Evolutionary conservation across 2,797 vertebrate genomes (phyloP).

Genomic region (Argya squamiceps): DNA sequence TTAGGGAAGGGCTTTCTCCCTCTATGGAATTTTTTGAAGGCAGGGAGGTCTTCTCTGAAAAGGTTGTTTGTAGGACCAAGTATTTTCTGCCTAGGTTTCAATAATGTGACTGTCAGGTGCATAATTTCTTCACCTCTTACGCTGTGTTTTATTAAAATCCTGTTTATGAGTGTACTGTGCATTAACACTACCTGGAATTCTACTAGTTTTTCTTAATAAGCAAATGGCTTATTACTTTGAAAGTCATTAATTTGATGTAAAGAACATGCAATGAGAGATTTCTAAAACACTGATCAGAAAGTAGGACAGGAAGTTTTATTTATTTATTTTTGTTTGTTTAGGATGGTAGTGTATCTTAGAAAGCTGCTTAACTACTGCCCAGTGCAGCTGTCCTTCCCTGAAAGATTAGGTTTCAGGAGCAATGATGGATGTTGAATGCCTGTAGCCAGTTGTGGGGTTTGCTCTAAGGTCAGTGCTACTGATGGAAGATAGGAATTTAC

Average conservation of each 20-base stretch:
- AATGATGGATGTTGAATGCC: conserved; percentile 88
- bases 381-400: conserved; percentile 87
- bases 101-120: not conserved
- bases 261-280: not conserved
- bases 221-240: not conserved
- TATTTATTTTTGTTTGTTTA: conserved; percentile 33
- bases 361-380: conserved; percentile 74
- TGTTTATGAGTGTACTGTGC: not conserved
- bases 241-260: not conserved
- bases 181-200: not conserved
- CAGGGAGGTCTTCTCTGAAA: not conserved
- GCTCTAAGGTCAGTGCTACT: conserved; percentile 83
- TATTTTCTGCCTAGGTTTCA: not conserved
- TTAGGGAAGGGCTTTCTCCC: not conserved
- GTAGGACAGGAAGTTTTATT: conserved; percentile 41
- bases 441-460: conserved; percentile 90
- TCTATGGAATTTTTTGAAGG: not conserved
- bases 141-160: not conserved
- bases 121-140: not conserved
- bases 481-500: conserved; percentile 84
- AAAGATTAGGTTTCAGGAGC: conserved; percentile 88
- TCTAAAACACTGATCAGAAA: conserved; percentile 33
- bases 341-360: conserved; percentile 68
- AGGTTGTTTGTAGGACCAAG: not conserved
- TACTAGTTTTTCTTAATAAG: not conserved